Evolutionary conservation across 2,797 vertebrate genomes (phyloP), one percentile per base, ranked within the genome.

Genomic region (Sitta carolinensis): DNA sequence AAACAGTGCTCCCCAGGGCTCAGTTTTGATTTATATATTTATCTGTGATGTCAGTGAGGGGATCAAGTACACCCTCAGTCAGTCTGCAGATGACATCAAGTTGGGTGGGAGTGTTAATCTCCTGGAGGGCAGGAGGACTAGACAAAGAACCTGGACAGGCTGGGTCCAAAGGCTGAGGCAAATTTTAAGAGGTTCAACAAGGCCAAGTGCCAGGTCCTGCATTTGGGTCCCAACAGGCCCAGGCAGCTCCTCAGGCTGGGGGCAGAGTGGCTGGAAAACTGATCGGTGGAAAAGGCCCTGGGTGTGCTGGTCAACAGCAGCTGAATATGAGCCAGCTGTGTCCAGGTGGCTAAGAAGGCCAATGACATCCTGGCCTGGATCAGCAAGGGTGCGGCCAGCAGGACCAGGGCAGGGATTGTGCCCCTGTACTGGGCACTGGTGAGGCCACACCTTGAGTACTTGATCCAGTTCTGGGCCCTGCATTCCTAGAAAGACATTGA

Each of bases 241-340:
- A 36, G 6, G 52, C 27, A 64, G 19, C 6, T 7, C 34, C 17
- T 25, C 25, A 32, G 50, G n/a, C n/a, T 80, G 13, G 7, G 10
- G 19, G 2, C 9, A 70, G n/a, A 57, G 19, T 16, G 45, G 2
- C 27, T 70, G 51, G 38, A 36, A 59, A 75, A 27, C 5, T 29
- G 22, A 26, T 3, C 16, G 25, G 23, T 2, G 10, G 64, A 48
- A 64, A 52, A 59, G 14, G 14, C 27, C 23, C 3, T 10, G 13
- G 9, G 8, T 8, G 18, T 52, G 18, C 29, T 58, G 26, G 40
- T 3, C 8, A 5, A 13, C 1, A 57, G 26, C 0, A 0, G 3
- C 13, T 47, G 69, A 47, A 70, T 13, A 7, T 21, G 34, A 76
- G 4, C 16, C 34, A 70, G 3, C 0, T 22, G 30, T 29, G 52